Percentiles rank a stretch among this genome's conserved stretches.
Conservation (phyloP, 2,113 vertebrate genomes). For the Alethe diademata region DNA sequence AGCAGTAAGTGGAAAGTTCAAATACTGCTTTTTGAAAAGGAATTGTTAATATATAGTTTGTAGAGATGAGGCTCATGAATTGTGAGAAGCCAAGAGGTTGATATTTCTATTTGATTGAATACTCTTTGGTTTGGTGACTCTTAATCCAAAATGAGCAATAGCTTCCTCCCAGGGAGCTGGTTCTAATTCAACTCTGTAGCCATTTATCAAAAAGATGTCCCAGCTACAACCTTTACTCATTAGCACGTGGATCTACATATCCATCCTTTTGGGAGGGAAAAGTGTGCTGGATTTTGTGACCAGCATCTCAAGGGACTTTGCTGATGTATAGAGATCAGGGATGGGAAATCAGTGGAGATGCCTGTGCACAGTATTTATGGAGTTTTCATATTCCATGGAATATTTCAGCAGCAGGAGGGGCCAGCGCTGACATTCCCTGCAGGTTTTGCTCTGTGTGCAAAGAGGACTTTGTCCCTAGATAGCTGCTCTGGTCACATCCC, state of each 20-base stretch:
- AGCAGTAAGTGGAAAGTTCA: neutral
- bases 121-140: neutral
- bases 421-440: accelerated
- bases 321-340: neutral
- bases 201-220: neutral
- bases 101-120: neutral
- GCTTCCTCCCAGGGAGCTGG: neutral
- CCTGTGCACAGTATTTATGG: neutral
- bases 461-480: neutral
- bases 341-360: accelerated
- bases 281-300: neutral
- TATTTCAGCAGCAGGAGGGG: neutral
- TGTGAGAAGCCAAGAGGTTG: neutral
- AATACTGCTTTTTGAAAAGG: neutral
- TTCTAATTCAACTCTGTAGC: neutral
- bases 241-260: neutral
- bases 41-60: neutral
- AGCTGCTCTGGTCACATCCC: neutral
- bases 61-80: neutral
- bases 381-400: neutral
- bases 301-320: neutral
- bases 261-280: neutral
- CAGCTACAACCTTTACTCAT: neutral
- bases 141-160: neutral
- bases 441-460: neutral